Conservation (phyloP, 2,888 invertebrate species). For the Synanthedon tipuliformis region DNA sequence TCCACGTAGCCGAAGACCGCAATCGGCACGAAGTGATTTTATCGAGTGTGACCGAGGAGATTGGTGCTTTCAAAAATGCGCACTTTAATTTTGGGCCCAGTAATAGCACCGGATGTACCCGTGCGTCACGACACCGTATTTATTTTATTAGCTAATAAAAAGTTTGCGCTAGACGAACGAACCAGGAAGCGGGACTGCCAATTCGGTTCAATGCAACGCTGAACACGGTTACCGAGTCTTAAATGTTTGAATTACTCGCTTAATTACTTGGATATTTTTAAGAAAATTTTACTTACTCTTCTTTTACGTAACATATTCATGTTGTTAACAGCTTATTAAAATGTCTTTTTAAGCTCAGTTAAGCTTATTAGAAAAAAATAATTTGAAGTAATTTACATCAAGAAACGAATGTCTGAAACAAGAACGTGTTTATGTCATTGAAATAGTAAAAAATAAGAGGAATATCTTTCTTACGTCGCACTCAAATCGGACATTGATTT, state of each 20-base stretch:
- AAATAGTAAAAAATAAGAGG: constrained; percentile 15
- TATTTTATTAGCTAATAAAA: constrained; percentile 63
- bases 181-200: background rate
- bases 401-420: too few relatives aligned
- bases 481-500: constrained; percentile 56
- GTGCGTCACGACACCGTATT: constrained; percentile 57
- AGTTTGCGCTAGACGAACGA: constrained; percentile 15
- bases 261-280: too few relatives aligned
- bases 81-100: constrained; percentile 58
- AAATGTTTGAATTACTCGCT: too few relatives aligned
- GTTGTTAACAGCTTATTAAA: too few relatives aligned
- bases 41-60: constrained; percentile 61
- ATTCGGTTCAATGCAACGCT: background rate
- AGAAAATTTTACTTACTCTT: too few relatives aligned
- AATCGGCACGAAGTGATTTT: constrained; percentile 63
- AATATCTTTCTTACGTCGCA: constrained; percentile 38
- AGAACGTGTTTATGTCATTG: background rate
- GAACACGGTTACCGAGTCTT: too few relatives aligned
- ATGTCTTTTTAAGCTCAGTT: too few relatives aligned
- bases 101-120: constrained; percentile 35
- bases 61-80: constrained; percentile 59
- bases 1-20: constrained; percentile 23
- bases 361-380: too few relatives aligned
- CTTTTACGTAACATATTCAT: too few relatives aligned
- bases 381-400: too few relatives aligned